Evolutionary conservation across 2,113 vertebrate genomes (phyloP), one percentile per base, ranked within the genome.

Genomic region (Delphinapterus leucas): DNA sequence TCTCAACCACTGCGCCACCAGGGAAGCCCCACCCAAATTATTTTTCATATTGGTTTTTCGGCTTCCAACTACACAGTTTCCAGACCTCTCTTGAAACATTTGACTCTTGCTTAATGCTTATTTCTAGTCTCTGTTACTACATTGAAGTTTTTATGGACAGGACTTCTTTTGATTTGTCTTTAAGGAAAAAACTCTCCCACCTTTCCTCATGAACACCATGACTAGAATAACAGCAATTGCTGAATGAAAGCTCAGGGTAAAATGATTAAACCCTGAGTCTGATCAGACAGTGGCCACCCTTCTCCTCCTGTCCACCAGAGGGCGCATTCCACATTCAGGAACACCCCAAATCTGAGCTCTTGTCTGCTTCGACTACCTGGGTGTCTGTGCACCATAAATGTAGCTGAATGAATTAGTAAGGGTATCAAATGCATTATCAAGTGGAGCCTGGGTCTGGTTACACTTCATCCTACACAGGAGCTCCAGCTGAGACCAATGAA

Each of bases 241-340:
- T 33, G 44, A 94, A 70, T 33, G 33, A 88, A 47, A 41, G 18
- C 6, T 88, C 21, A 49, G 2, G 2, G 11, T 65, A 87, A 81
- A 70, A 81, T 7, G 11, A 86, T 53, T 55, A 13, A 70, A 47
- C 15, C 6, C 1, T 6, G 38, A 68, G 44, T 61, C 26, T 41
- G 14, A 41, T 31, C 28, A 36, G 38, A 4, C 17, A 73, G 49
- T 8, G 44, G 60, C 5, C 7, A 12, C 55, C 28, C 23, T 90
- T 83, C 3, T 36, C 33, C 28, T 12, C 28, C 79, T 92, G 17
- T 60, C 97, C 97, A 97, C 95, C n/a, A 97, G 97, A 77, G 96
- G 96, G 93, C 36, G n/a, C 90, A 90, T 17, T 44, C 17, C 38
- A 67, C n/a, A 1, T 38, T 84, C 68, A 71, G 25, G 13, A 70